These are phyloP conservation scores for Oxystoma pomonae DNA, from an alignment of 2,888 invertebrate genomes.

Conservation along the genomic window DNA sequence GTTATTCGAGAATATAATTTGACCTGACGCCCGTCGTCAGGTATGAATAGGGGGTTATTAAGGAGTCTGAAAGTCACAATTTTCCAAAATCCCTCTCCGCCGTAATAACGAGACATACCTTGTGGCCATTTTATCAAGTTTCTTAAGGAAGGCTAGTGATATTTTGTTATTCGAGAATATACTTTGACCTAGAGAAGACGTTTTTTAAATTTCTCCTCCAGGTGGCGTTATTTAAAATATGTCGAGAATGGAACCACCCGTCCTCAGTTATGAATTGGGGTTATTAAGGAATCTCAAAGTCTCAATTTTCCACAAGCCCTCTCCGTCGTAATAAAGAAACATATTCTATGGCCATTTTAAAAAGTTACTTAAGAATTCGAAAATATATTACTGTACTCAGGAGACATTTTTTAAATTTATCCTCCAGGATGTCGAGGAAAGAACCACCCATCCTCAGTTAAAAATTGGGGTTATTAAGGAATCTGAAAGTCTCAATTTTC, in stretches of 20 bases:
- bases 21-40: slow-evolving; percentile 31
- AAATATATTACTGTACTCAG: too few relatives aligned
- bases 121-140: too few relatives aligned
- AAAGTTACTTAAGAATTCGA: too few relatives aligned
- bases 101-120: background rate
- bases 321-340: slow-evolving; percentile 1
- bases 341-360: too few relatives aligned
- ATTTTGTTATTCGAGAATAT: too few relatives aligned
- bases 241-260: slow-evolving; percentile 35
- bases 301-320: slow-evolving; percentile 25
- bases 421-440: slow-evolving; percentile 44
- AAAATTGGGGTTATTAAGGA: too few relatives aligned
- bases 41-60: slow-evolving; percentile 45
- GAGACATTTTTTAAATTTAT: too few relatives aligned
- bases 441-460: too few relatives aligned
- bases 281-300: slow-evolving; percentile 43
- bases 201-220: too few relatives aligned
- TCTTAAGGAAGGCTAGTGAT: too few relatives aligned
- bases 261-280: slow-evolving; percentile 43
- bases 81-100: slow-evolving; percentile 22
- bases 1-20: slow-evolving; percentile 46
- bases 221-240: too few relatives aligned
- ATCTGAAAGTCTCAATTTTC: slow-evolving; percentile 35
- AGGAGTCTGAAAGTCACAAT: slow-evolving; percentile 40
- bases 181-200: too few relatives aligned